These are phyloP conservation scores for Temnopleurus reevesii DNA, from an alignment of 53 echinoderm and acorn worm genomes.

Conservation along the genomic window DNA sequence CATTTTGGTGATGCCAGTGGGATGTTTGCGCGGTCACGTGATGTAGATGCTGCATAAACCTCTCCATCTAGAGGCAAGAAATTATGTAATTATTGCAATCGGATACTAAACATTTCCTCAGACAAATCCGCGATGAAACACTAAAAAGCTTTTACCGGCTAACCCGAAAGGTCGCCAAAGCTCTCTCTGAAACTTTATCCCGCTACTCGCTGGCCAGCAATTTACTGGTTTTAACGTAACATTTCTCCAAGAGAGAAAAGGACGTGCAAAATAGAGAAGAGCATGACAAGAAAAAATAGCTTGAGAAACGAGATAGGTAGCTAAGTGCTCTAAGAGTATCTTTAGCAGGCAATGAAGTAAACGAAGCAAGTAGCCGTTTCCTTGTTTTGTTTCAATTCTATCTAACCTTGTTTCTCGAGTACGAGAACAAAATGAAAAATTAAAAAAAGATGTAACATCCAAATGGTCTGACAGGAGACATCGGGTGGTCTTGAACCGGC, in stretches of 20 bases:
- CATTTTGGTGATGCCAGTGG: not conserved
- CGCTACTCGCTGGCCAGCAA: slow-evolving; percentile 1
- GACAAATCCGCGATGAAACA: not conserved
- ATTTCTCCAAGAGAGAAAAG: slow-evolving; percentile 3
- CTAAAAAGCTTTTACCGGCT: slow-evolving; percentile 9
- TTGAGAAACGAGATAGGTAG: slow-evolving; percentile 32
- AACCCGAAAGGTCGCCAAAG: slow-evolving; percentile 21
- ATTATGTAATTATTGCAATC: slow-evolving; percentile 49
- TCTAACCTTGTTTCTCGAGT: not conserved
- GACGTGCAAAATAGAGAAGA: not conserved
- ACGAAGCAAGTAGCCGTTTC: not conserved
- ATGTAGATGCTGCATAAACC: slow-evolving; percentile 20
- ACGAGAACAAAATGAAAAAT: not conserved
- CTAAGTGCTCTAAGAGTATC: slow-evolving; percentile 28
- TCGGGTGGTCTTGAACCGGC: too few relatives aligned
- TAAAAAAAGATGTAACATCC: not conserved
- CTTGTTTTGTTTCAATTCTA: not conserved
- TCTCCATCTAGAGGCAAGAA: slow-evolving; percentile 16
- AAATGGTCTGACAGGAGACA: too few relatives aligned
- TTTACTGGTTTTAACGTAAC: slow-evolving; percentile 30
- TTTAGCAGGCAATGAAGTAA: slow-evolving; percentile 20
- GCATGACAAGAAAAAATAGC: not conserved
- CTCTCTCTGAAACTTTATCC: not conserved
- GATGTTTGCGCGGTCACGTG: not conserved
- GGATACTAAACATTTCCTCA: slow-evolving; percentile 52